phyloP scores from a whole-genome alignment of 2,888 invertebrate species.

The Agelastica alni region DNA sequence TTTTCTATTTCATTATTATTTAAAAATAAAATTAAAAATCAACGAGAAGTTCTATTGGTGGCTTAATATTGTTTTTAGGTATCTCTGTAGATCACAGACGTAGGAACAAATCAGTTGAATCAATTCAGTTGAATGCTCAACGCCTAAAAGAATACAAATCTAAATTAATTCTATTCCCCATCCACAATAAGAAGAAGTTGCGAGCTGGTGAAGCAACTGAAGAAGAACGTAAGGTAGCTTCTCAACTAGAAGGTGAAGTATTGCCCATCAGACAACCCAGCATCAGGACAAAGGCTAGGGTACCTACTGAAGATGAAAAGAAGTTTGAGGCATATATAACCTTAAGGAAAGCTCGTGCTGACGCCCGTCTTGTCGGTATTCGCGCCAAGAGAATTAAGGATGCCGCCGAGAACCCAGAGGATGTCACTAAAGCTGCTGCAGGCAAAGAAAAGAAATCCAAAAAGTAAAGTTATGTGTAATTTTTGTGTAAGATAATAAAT shows the following conservation, averaged over 20 bases:
- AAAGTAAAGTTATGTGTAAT: conserved; percentile 38
- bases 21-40: no score
- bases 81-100: conserved; percentile 89
- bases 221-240: conserved; percentile 91
- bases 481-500: conserved; percentile 26
- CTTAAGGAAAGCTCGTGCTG: conserved; percentile 85
- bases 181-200: conserved; percentile 82
- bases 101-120: conserved; percentile 94
- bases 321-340: conserved; percentile 89
- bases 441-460: conserved; percentile 64
- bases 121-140: conserved; percentile 90
- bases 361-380: conserved; percentile 86
- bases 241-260: conserved; percentile 79
- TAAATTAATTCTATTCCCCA: conserved; percentile 96
- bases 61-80: not conserved
- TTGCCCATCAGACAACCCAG: conserved; percentile 85
- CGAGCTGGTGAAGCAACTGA: conserved; percentile 83
- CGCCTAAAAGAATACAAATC: conserved; percentile 95
- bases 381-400: conserved; percentile 94
- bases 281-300: conserved; percentile 75
- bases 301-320: conserved; percentile 86
- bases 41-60: no score
- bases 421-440: conserved; percentile 74
- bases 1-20: no score
- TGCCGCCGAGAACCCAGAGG: conserved; percentile 92